A percentile compares a stretch with the other conserved stretches of the same genome.
These are phyloP conservation scores for Heliothis subflexa DNA, from an alignment of 1,140 invertebrate genomes.

Conservation along the genomic window DNA sequence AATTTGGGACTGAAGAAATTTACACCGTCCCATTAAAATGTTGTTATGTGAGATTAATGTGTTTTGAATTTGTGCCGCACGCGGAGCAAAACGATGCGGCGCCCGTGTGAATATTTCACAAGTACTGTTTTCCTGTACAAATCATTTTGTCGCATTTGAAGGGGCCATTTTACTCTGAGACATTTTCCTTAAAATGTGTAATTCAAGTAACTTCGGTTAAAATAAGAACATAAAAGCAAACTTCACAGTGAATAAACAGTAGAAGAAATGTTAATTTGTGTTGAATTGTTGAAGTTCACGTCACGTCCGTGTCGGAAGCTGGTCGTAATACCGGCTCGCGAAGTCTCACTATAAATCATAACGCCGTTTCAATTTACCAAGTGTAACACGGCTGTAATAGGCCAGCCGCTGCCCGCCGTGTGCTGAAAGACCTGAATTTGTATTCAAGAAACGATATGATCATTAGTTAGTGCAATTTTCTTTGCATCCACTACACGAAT, in stretches of 20 bases:
- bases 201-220: not conserved
- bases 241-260: not conserved
- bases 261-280: constrained; percentile 34
- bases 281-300: constrained; percentile 65
- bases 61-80: constrained; percentile 44
- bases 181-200: not conserved
- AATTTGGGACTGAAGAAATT: constrained; percentile 59
- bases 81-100: constrained; percentile 4
- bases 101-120: constrained; percentile 42
- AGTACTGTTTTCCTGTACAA: constrained; percentile 31
- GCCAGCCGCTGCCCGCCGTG: constrained; percentile 64
- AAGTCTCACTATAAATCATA: constrained; percentile 82
- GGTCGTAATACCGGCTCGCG: constrained; percentile 76
- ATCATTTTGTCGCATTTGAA: constrained; percentile 3
- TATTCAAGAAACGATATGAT: constrained; percentile 82
- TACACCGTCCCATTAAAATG: constrained; percentile 58
- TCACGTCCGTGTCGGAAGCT: constrained; percentile 76
- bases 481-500: constrained; percentile 74
- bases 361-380: constrained; percentile 81
- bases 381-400: constrained; percentile 74
- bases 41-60: constrained; percentile 51
- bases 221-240: not conserved
- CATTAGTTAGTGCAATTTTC: constrained; percentile 83
- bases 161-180: constrained; percentile 7
- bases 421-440: constrained; percentile 79